phyloP scores from a whole-genome alignment of 2,113 vertebrate species.

The Lampris incognitus region DNA sequence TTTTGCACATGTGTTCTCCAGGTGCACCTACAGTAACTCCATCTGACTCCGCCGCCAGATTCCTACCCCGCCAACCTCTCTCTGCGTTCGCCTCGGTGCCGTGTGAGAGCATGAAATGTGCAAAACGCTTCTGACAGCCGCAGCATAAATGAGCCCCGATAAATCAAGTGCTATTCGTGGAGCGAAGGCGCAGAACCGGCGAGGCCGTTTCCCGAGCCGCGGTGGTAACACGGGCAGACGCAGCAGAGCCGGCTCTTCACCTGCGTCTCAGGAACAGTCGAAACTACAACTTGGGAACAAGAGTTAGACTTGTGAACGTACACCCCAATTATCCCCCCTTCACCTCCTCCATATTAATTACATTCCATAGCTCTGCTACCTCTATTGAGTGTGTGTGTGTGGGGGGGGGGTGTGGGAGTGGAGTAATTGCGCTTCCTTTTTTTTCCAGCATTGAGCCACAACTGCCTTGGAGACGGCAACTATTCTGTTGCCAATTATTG shows the following conservation, averaged over 20 bases:
- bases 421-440: neutral
- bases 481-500: conserved; percentile 2
- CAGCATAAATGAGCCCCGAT: conserved; percentile 37
- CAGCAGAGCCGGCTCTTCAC: no score
- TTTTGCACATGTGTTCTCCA: conserved; percentile 81
- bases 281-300: conserved; percentile 44
- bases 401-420: neutral
- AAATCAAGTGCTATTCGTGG: neutral
- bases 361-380: neutral
- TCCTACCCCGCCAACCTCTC: conserved; percentile 20
- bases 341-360: conserved; percentile 43
- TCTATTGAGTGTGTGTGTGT: conserved; percentile 13
- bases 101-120: conserved; percentile 15
- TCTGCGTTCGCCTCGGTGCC: neutral
- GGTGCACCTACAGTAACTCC: conserved; percentile 59
- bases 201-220: neutral
- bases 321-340: conserved; percentile 56
- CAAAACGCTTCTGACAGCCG: conserved; percentile 15
- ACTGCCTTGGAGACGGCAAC: neutral
- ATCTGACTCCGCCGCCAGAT: conserved; percentile 3
- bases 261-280: neutral
- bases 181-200: conserved; percentile 32
- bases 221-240: no score
- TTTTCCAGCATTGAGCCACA: conserved; percentile 5
- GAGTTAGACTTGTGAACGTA: conserved; percentile 38